These are phyloP conservation scores for Pyrrhia umbra DNA, from an alignment of 2,888 invertebrate genomes.

Conservation along the genomic window DNA sequence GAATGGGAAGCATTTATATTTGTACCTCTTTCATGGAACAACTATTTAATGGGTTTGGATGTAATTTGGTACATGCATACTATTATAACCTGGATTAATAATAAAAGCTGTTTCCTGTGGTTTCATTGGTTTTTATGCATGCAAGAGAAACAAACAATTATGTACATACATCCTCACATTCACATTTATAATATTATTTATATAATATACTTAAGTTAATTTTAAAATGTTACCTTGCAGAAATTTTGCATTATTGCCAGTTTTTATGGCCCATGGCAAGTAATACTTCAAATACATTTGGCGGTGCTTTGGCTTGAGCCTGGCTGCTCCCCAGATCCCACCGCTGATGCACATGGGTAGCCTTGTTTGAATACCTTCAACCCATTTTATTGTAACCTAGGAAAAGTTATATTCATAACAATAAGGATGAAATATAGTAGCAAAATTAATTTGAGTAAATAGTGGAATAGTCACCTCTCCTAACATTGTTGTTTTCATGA, in stretches of 20 bases:
- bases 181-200: no score
- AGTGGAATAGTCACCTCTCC: slow-evolving; percentile 89
- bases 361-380: slow-evolving; percentile 98
- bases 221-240: slow-evolving; percentile 91
- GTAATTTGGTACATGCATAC: no score
- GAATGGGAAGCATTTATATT: no score
- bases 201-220: no score
- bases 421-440: background rate
- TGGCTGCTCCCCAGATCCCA: slow-evolving; percentile 97
- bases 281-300: slow-evolving; percentile 93
- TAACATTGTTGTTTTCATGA: slow-evolving; percentile 98
- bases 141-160: no score
- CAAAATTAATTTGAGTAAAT: background rate
- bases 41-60: no score
- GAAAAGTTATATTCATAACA: slow-evolving; percentile 5
- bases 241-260: slow-evolving; percentile 94
- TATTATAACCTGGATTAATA: no score
- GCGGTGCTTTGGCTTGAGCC: slow-evolving; percentile 96
- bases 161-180: no score
- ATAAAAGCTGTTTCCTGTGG: no score
- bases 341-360: slow-evolving; percentile 99
- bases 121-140: no score
- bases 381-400: slow-evolving; percentile 98
- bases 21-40: no score
- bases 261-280: slow-evolving; percentile 96